phyloP scores from a whole-genome alignment of 1,140 invertebrate species.

The Diabrotica undecimpunctata region DNA sequence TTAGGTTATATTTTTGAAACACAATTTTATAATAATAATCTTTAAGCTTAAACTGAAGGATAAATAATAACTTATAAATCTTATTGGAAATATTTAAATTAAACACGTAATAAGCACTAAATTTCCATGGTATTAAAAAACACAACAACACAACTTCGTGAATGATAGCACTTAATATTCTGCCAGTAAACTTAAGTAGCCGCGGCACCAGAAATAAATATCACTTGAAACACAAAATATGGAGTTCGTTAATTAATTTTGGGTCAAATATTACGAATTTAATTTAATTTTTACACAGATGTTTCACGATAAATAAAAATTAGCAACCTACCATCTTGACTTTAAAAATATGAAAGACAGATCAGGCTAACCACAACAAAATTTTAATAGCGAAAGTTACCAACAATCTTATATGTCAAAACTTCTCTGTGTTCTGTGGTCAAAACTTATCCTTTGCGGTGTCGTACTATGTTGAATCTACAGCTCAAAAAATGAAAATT shows the following conservation, averaged over 20 bases:
- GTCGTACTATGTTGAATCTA: too few relatives aligned
- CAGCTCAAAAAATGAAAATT: too few relatives aligned
- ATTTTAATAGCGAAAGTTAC: not conserved
- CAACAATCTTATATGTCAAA: too few relatives aligned
- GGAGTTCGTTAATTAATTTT: too few relatives aligned
- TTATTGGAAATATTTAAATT: not conserved
- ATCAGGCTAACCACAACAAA: not conserved
- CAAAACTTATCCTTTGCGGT: too few relatives aligned
- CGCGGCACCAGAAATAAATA: too few relatives aligned
- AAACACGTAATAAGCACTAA: too few relatives aligned
- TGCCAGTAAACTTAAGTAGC: not conserved
- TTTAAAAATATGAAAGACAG: slow-evolving; percentile 4
- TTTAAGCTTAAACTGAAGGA: slow-evolving; percentile 13
- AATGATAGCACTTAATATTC: not conserved
- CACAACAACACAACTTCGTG: slow-evolving; percentile 6
- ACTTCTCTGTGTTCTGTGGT: too few relatives aligned
- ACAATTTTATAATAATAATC: too few relatives aligned
- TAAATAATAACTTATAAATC: slow-evolving; percentile 16
- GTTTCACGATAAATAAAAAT: slow-evolving; percentile 22
- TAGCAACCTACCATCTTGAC: slow-evolving; percentile 39
- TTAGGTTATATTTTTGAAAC: too few relatives aligned
- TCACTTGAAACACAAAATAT: too few relatives aligned
- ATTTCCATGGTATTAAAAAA: not conserved
- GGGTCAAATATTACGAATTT: too few relatives aligned
- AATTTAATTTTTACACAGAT: slow-evolving; percentile 21